These are phyloP conservation scores for Echiichthys vipera DNA, from an alignment of 2,797 vertebrate species.

Conservation along the genomic window DNA sequence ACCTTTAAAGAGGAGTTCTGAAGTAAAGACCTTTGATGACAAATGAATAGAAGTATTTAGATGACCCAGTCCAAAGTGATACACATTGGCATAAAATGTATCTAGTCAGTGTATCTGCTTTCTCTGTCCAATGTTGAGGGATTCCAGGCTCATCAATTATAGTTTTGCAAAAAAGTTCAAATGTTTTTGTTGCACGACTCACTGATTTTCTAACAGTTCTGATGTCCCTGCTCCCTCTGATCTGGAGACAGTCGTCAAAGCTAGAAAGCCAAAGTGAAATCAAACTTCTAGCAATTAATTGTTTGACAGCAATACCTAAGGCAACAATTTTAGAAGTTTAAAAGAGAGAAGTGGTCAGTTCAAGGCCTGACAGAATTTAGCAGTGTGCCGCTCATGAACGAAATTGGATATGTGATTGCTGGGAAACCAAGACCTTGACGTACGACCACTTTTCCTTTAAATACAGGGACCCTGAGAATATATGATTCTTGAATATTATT, in stretches of 20 bases:
- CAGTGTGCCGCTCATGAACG: neutral
- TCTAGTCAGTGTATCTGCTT: conserved; percentile 4
- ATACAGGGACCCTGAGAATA: conserved; percentile 11
- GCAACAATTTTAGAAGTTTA: conserved; percentile 19
- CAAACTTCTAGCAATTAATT: conserved; percentile 16
- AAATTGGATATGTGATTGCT: conserved; percentile 30
- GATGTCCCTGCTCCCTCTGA: conserved; percentile 16
- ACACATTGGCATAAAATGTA: neutral
- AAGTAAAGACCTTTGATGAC: neutral
- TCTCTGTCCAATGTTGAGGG: neutral
- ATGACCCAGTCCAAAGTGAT: conserved; percentile 11
- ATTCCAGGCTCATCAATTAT: conserved; percentile 27
- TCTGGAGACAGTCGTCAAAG: conserved; percentile 7
- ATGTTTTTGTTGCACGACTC: neutral
- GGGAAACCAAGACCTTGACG: conserved; percentile 22
- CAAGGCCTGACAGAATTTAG: conserved; percentile 12
- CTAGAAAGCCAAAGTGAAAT: conserved; percentile 3
- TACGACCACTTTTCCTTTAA: conserved; percentile 5
- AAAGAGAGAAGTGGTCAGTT: conserved; percentile 2
- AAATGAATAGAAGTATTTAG: conserved; percentile 7
- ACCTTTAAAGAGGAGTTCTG: neutral
- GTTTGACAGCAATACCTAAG: neutral
- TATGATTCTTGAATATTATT: conserved; percentile 36
- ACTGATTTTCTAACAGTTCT: conserved; percentile 21
- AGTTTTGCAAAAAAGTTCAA: neutral